These are phyloP conservation scores for Drosophila mayaguana DNA, from an alignment of 2,888 invertebrate genomes.

Conservation along the genomic window DNA sequence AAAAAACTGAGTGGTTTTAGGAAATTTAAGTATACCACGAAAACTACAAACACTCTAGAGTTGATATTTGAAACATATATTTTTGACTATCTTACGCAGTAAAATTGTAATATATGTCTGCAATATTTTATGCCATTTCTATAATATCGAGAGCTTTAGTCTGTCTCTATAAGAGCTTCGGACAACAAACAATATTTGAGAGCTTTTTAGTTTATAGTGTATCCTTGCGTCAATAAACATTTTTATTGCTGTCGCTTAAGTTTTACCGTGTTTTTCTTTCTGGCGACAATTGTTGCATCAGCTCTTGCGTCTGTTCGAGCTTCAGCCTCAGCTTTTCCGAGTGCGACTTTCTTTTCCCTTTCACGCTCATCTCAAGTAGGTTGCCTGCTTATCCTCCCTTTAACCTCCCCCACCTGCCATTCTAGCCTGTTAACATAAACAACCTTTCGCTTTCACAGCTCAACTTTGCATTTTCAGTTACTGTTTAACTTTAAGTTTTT, in stretches of 20 bases:
- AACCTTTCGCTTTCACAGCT: conserved; percentile 72
- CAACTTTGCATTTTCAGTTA: conserved; percentile 28
- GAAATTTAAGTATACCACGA: too few relatives aligned
- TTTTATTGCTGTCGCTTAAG: conserved; percentile 40
- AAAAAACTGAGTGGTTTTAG: background rate
- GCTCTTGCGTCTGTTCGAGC: conserved; percentile 42
- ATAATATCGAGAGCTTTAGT: background rate
- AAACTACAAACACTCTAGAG: background rate
- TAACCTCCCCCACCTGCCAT: conserved; percentile 1
- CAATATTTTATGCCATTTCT: background rate
- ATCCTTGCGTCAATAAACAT: background rate
- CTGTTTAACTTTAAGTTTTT: conserved; percentile 2
- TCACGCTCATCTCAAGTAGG: conserved; percentile 63
- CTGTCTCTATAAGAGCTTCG: background rate
- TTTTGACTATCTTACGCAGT: too few relatives aligned
- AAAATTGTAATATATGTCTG: background rate
- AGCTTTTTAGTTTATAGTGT: background rate
- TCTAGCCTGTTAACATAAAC: conserved; percentile 52
- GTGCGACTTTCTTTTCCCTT: conserved; percentile 63
- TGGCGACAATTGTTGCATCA: conserved; percentile 74
- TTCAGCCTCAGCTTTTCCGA: conserved; percentile 54
- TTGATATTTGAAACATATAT: background rate
- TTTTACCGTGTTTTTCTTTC: conserved; percentile 50
- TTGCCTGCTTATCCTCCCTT: conserved; percentile 3
- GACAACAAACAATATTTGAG: background rate